Evolutionary conservation across 2,888 invertebrate genomes (phyloP).

Genomic region (Caenorhabditis drosophilae): DNA sequence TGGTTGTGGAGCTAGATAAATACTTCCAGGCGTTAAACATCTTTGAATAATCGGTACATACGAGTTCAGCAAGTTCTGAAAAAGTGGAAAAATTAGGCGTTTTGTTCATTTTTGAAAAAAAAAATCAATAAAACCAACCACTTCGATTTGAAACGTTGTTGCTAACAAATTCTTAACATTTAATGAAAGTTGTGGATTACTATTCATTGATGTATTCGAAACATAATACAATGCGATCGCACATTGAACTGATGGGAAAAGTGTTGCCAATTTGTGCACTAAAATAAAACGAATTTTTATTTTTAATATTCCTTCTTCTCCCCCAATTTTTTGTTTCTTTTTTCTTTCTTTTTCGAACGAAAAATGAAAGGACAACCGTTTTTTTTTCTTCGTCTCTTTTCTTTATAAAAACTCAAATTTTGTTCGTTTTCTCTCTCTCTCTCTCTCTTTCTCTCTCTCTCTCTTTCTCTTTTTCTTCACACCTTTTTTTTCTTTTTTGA

Average conservation of each 20-base stretch:
- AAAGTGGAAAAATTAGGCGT: neutral
- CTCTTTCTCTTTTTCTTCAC: too few species aligned
- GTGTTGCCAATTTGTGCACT: conserved; percentile 46
- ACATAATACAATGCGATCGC: conserved; percentile 40
- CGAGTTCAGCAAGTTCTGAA: conserved; percentile 25
- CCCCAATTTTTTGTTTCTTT: too few species aligned
- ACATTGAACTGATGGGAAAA: conserved; percentile 50
- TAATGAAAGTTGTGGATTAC: neutral
- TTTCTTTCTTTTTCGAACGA: too few species aligned
- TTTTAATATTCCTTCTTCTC: too few species aligned
- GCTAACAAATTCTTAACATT: conserved; percentile 12
- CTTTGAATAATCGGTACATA: conserved; percentile 30
- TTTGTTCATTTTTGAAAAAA: neutral
- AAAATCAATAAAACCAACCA: conserved; percentile 11
- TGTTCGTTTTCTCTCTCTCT: too few species aligned
- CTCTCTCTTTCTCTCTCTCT: too few species aligned
- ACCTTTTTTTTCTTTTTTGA: too few species aligned
- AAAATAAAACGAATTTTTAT: conserved; percentile 17
- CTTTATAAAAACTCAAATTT: too few species aligned
- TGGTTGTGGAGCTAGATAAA: conserved; percentile 7
- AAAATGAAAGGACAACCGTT: too few species aligned
- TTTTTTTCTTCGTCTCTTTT: too few species aligned
- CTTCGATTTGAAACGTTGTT: conserved; percentile 27
- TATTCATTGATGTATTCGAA: neutral
- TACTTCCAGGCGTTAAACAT: conserved; percentile 9